These are phyloP conservation scores for Cladorhizidae sp. DNA, from an alignment of 37 sponge, comb jelly and placozoan species.

Conservation along the genomic window DNA sequence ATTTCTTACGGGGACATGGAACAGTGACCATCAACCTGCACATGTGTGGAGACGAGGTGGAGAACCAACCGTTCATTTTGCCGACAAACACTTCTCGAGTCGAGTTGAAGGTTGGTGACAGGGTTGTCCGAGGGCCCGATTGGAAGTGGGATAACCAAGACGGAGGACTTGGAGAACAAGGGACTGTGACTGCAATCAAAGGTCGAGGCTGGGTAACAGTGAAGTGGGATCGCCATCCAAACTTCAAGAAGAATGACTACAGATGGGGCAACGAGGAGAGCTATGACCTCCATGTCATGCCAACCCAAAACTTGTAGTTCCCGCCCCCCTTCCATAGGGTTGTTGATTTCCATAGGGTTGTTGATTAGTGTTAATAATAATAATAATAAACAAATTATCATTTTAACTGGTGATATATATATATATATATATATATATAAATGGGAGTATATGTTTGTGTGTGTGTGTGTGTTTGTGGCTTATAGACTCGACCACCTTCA, in stretches of 20 bases:
- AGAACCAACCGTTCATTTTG: not conserved
- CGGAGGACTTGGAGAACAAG: not conserved
- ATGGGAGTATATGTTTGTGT: no score
- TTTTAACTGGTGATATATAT: no score
- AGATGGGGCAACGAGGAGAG: not conserved
- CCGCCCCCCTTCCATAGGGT: no score
- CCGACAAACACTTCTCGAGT: not conserved
- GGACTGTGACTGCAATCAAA: not conserved
- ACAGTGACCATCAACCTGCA: not conserved
- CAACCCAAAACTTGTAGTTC: no score
- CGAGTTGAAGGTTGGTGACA: not conserved
- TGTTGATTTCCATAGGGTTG: no score
- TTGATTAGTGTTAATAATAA: no score
- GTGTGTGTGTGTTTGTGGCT: no score
- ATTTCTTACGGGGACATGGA: not conserved
- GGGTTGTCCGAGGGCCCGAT: conserved; percentile 7
- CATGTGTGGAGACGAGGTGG: conserved; percentile 4
- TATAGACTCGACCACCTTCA: no score
- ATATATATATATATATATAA: no score
- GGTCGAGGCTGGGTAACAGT: conserved; percentile 15
- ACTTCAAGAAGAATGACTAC: conserved; percentile 1
- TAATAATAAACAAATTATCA: no score
- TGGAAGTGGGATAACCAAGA: conserved; percentile 24
- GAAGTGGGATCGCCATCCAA: conserved; percentile 9
- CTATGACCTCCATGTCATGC: conserved; percentile 8